A percentile compares a stretch with the other conserved stretches of the same genome.
Conservation (phyloP, 2,113 vertebrate species). For the Steatornis caripensis region DNA sequence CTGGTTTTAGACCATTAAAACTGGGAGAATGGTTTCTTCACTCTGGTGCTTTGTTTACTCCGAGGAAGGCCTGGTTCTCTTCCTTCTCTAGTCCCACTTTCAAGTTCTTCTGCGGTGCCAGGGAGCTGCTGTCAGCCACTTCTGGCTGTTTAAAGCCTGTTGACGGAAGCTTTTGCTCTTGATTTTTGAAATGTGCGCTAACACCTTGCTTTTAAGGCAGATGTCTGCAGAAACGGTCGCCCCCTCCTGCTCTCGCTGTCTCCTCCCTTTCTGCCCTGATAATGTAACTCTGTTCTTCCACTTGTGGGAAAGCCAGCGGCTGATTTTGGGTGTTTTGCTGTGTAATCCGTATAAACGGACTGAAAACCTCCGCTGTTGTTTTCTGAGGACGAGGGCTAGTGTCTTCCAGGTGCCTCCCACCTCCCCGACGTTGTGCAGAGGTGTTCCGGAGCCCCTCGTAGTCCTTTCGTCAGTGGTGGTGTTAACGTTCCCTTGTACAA, state of each 20-base stretch:
- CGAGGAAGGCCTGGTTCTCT: background rate
- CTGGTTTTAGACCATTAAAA: background rate
- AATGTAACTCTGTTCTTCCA: background rate
- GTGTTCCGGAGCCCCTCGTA: accelerated
- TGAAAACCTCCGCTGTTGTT: background rate
- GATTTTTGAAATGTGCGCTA: background rate
- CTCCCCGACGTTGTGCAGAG: background rate
- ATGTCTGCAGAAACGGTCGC: background rate
- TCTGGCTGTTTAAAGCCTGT: background rate
- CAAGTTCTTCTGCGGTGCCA: background rate
- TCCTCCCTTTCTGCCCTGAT: background rate
- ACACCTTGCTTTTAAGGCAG: background rate
- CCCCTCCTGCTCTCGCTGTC: background rate
- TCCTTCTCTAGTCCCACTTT: background rate
- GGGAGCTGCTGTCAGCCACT: background rate
- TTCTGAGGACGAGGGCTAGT: background rate
- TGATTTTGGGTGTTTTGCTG: background rate
- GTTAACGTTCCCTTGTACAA: background rate
- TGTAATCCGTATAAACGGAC: accelerated
- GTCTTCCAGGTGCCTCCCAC: background rate
- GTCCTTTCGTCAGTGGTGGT: background rate
- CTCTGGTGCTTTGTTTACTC: background rate
- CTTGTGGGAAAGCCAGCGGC: background rate
- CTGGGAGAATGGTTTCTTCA: background rate
- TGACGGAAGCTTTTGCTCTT: background rate